Evolutionary conservation across 2,888 invertebrate species (phyloP).

Genomic region (Leptinotarsa rubiginosa): DNA sequence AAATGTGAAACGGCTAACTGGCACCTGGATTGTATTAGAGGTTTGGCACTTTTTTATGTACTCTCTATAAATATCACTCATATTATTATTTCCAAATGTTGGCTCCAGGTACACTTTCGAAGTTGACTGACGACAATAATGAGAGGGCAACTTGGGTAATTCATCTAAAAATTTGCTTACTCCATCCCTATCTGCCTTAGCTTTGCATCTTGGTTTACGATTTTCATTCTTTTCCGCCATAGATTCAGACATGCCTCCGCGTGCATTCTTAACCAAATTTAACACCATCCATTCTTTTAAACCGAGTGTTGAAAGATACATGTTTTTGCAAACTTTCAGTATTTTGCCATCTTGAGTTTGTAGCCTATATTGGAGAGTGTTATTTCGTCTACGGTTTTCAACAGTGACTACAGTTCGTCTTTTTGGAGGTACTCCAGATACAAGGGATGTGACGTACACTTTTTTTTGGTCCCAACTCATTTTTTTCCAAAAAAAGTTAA

Average conservation of each 20-base stretch:
- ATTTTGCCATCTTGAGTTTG: background rate
- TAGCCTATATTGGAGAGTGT: background rate
- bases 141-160: background rate
- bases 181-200: background rate
- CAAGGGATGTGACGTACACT: background rate
- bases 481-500: too few relatives aligned
- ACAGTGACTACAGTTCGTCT: background rate
- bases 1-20: background rate
- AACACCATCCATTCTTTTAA: background rate
- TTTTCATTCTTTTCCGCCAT: background rate
- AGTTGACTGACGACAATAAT: background rate
- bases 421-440: background rate
- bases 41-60: background rate
- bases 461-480: too few relatives aligned
- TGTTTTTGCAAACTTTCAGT: background rate
- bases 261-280: background rate
- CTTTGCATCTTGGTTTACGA: background rate
- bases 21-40: background rate
- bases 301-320: background rate
- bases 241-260: background rate
- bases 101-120: background rate
- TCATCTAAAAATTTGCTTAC: background rate
- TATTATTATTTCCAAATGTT: background rate
- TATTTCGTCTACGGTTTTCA: background rate
- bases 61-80: background rate